These are phyloP conservation scores for Pempheris klunzingeri DNA, from an alignment of 2,797 vertebrate species.

Conservation along the genomic window DNA sequence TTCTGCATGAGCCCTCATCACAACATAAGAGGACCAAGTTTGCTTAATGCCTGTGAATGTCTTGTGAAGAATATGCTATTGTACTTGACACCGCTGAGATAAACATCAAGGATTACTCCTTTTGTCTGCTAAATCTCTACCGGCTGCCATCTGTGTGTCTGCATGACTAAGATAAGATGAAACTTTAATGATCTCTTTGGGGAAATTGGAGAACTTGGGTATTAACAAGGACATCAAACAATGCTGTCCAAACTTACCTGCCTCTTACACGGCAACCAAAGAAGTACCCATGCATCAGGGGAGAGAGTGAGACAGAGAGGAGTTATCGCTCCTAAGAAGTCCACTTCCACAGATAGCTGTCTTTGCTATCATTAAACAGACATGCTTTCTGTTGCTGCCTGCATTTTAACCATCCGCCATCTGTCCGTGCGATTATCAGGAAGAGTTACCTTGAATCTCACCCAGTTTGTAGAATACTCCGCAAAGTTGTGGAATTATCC, in stretches of 20 bases:
- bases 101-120: slow-evolving; percentile 65
- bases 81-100: slow-evolving; percentile 55
- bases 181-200: slow-evolving; percentile 66
- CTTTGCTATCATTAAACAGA: slow-evolving; percentile 52
- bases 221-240: slow-evolving; percentile 68
- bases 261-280: slow-evolving; percentile 33
- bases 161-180: slow-evolving; percentile 62
- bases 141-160: slow-evolving; percentile 62
- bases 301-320: slow-evolving; percentile 27
- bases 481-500: slow-evolving; percentile 29
- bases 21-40: slow-evolving; percentile 34
- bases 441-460: slow-evolving; percentile 42
- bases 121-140: slow-evolving; percentile 61
- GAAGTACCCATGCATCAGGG: slow-evolving; percentile 20
- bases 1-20: not conserved
- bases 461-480: slow-evolving; percentile 4
- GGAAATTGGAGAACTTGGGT: slow-evolving; percentile 49
- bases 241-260: slow-evolving; percentile 48
- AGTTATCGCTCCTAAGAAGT: slow-evolving; percentile 28
- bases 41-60: slow-evolving; percentile 24
- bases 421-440: slow-evolving; percentile 45
- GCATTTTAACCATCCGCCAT: slow-evolving; percentile 51
- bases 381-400: slow-evolving; percentile 39
- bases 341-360: slow-evolving; percentile 28
- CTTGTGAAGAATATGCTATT: slow-evolving; percentile 45